Conservation (phyloP, 1,140 invertebrate genomes). For the Manduca sexta region DNA sequence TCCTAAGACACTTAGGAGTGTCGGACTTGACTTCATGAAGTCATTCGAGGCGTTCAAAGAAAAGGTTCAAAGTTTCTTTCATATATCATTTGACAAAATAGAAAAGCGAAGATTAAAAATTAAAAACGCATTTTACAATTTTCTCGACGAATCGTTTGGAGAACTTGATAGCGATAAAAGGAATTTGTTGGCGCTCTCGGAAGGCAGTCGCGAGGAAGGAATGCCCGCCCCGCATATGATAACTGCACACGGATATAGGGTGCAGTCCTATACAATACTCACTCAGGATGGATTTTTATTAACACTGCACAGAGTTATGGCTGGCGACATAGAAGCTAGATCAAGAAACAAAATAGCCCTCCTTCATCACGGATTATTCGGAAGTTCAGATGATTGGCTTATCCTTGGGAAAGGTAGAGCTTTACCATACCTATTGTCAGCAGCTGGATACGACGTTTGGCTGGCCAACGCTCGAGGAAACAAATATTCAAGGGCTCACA, state of each 20-base stretch:
- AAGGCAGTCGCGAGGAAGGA: neutral
- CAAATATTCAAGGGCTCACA: constrained; percentile 74
- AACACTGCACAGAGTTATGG: constrained; percentile 77
- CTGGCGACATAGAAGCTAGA: constrained; percentile 24
- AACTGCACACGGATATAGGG: constrained; percentile 75
- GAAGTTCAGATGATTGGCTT: constrained; percentile 81
- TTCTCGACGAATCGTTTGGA: constrained; percentile 15
- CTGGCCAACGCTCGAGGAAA: constrained; percentile 78
- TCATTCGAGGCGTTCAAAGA: neutral
- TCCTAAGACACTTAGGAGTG: too few relatives aligned
- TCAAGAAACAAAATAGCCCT: constrained; percentile 46
- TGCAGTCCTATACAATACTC: constrained; percentile 75
- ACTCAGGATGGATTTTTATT: constrained; percentile 83
- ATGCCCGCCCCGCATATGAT: constrained; percentile 67
- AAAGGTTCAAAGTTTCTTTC: constrained; percentile 14
- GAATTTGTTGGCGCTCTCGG: neutral
- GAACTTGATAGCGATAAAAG: neutral
- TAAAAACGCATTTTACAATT: constrained; percentile 21
- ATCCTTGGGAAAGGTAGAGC: constrained; percentile 77
- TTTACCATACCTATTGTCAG: constrained; percentile 76
- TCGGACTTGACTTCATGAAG: neutral
- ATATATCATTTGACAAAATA: constrained; percentile 5
- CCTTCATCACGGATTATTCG: constrained; percentile 80
- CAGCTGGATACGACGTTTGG: constrained; percentile 79
- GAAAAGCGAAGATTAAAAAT: constrained; percentile 17